Evolutionary conservation across 2,888 invertebrate genomes (phyloP).

Genomic region (Omphaloscelis lunosa): DNA sequence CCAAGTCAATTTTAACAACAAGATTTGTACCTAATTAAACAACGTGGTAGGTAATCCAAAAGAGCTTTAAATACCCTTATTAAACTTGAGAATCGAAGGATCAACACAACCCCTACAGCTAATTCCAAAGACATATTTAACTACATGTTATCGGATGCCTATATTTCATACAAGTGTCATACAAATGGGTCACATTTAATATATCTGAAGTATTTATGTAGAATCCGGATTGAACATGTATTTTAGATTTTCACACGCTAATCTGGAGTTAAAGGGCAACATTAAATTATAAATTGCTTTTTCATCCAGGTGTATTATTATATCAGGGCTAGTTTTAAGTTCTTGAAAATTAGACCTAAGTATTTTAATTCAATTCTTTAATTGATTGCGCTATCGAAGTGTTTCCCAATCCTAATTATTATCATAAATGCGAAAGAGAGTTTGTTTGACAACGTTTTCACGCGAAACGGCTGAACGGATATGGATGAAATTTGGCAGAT

Average conservation of each 20-base stretch:
- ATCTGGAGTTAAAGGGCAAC: slow-evolving; percentile 7
- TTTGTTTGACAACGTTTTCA: slow-evolving; percentile 7
- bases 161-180: slow-evolving; percentile 52
- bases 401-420: no score
- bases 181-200: slow-evolving; percentile 60
- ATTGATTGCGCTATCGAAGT: no score
- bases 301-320: neutral
- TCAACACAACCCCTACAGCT: slow-evolving; percentile 20
- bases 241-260: slow-evolving; percentile 43
- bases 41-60: neutral
- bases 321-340: no score
- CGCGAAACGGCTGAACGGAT: neutral
- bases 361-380: no score
- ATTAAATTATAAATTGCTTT: slow-evolving; percentile 4
- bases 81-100: slow-evolving; percentile 7
- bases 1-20: neutral
- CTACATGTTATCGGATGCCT: slow-evolving; percentile 50
- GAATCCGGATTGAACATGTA: slow-evolving; percentile 31
- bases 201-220: slow-evolving; percentile 49
- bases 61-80: slow-evolving; percentile 5
- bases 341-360: no score
- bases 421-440: slow-evolving; percentile 5
- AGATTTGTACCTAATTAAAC: neutral
- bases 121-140: slow-evolving; percentile 53
- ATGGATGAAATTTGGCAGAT: neutral